Evolutionary conservation across 30 jellyfish, hydroid and myxozoan species (phyloP).

Genomic region (Pelagia noctiluca): DNA sequence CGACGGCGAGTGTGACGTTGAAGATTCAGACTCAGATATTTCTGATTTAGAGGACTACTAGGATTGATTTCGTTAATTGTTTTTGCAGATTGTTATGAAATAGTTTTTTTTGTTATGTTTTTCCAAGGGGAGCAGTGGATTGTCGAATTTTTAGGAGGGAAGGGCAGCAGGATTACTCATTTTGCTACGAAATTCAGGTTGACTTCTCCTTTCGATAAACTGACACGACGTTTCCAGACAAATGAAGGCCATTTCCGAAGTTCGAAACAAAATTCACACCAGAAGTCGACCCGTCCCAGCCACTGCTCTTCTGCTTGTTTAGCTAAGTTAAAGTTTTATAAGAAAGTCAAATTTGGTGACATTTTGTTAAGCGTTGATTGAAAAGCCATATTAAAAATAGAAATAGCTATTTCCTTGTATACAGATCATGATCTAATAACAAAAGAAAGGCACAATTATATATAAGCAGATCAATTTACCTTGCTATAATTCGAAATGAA

Average conservation of each 20-base stretch:
- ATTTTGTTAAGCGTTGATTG: background rate
- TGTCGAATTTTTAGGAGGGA: background rate
- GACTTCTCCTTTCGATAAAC: background rate
- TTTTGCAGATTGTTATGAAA: background rate
- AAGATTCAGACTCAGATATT: background rate
- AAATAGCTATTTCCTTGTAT: background rate
- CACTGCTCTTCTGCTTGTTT: background rate
- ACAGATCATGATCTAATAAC: background rate
- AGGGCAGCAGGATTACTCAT: background rate
- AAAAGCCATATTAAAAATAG: background rate
- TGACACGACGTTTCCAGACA: background rate
- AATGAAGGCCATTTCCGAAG: background rate
- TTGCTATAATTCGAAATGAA: background rate
- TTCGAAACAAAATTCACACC: background rate
- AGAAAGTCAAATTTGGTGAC: background rate
- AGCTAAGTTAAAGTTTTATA: background rate
- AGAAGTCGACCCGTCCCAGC: too few relatives aligned
- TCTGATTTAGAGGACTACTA: background rate
- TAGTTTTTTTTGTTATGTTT: too few relatives aligned
- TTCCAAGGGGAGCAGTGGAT: background rate
- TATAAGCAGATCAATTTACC: background rate
- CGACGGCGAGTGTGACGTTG: background rate
- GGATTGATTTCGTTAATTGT: background rate
- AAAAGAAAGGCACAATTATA: background rate
- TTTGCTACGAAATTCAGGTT: background rate